Percentiles rank a stretch among this genome's conserved stretches.
Evolutionary conservation across 2,113 vertebrate species (phyloP).

Genomic region (Podarcis muralis): DNA sequence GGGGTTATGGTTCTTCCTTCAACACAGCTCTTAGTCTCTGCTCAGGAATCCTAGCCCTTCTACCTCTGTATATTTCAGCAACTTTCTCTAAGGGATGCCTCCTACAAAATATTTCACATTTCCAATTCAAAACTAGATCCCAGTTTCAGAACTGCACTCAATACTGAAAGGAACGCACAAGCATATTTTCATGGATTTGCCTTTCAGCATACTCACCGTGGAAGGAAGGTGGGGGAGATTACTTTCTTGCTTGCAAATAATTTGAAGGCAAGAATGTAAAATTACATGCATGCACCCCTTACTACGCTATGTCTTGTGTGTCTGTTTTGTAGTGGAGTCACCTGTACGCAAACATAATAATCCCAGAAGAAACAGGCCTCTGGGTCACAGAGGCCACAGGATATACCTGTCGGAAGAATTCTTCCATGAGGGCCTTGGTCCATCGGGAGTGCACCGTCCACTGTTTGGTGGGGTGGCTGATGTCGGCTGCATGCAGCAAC

Average conservation of each 20-base stretch:
- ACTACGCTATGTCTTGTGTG: background rate
- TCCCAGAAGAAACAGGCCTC: background rate
- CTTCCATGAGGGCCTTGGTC: slow-evolving; percentile 91
- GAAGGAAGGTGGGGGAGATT: background rate
- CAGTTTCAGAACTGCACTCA: background rate
- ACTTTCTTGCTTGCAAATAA: background rate
- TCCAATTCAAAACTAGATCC: background rate
- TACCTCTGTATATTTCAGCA: too few species aligned
- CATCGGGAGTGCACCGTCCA: slow-evolving; percentile 88
- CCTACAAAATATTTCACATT: background rate
- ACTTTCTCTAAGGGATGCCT: background rate
- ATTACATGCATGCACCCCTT: background rate
- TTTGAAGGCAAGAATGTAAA: background rate
- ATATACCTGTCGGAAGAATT: slow-evolving; percentile 91
- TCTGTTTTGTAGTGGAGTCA: background rate
- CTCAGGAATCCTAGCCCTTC: background rate
- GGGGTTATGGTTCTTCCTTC: too few species aligned
- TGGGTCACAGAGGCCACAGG: too few species aligned
- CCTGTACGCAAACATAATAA: background rate
- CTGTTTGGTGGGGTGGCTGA: slow-evolving; percentile 91
- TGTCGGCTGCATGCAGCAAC: slow-evolving; percentile 89
- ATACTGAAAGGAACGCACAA: background rate
- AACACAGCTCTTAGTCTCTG: background rate
- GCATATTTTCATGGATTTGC: background rate
- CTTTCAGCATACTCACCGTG: background rate